Percentiles rank a stretch among this genome's conserved stretches.
These are phyloP conservation scores for Brenthis daphne DNA, from an alignment of 2,888 invertebrate species.

Conservation along the genomic window DNA sequence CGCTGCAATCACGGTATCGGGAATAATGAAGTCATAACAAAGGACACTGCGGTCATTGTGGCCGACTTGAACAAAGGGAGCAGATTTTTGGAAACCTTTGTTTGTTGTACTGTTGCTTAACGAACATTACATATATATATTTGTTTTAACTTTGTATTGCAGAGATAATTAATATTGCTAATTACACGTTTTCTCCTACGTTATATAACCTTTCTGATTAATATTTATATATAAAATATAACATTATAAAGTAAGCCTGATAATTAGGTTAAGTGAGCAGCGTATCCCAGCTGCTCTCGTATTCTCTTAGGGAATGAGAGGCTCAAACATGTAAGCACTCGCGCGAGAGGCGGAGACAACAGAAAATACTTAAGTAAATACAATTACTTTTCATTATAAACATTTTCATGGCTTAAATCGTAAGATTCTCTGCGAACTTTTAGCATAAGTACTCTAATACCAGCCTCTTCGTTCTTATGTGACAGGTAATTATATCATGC, in stretches of 20 bases:
- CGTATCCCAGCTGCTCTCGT: constrained; percentile 16
- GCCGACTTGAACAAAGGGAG: constrained; percentile 39
- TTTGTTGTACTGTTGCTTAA: not conserved
- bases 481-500: constrained; percentile 24
- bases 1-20: constrained; percentile 38
- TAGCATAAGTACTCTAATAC: not conserved
- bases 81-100: constrained; percentile 12
- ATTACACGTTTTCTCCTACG: not conserved
- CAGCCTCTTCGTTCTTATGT: not conserved
- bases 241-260: constrained; percentile 10
- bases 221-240: constrained; percentile 2
- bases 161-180: not conserved
- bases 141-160: too few relatives aligned
- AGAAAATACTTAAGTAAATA: constrained; percentile 16
- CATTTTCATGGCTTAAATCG: not conserved
- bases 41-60: constrained; percentile 40
- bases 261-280: constrained; percentile 19
- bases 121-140: too few relatives aligned
- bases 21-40: constrained; percentile 42
- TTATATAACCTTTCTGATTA: too few relatives aligned
- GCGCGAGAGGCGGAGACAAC: constrained; percentile 12
- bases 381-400: constrained; percentile 10
- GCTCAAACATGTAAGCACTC: constrained; percentile 16
- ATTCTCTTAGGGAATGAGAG: constrained; percentile 18
- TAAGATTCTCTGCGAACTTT: constrained; percentile 1